Conservation (phyloP, 2,113 vertebrate species). For the Centrocercus urophasianus region DNA sequence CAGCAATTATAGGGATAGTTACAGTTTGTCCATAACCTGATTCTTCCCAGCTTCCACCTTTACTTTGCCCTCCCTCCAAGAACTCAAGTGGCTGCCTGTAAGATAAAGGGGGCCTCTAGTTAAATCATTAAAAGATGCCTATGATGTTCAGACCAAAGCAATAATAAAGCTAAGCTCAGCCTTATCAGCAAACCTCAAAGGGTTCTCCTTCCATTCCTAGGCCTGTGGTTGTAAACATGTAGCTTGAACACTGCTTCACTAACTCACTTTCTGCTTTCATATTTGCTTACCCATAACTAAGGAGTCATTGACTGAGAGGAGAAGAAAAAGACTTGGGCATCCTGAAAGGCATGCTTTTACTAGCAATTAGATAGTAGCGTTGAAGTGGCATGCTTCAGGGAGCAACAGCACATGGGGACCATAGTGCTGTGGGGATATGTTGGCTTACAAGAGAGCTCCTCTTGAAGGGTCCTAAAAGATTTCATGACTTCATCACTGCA, state of each 20-base stretch:
- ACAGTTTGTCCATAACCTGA: not conserved
- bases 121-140: not conserved
- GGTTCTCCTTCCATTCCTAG: not conserved
- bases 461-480: not conserved
- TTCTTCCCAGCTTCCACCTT: not conserved
- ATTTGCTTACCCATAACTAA: not conserved
- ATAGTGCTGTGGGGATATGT: accelerated
- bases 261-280: not conserved
- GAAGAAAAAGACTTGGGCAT: not conserved
- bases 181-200: not conserved
- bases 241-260: not conserved
- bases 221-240: not conserved
- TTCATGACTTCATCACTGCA: not conserved
- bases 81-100: not conserved
- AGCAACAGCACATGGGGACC: not conserved
- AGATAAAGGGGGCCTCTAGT: not conserved
- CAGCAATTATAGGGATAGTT: not conserved
- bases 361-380: not conserved
- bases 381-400: not conserved
- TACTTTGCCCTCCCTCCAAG: not conserved
- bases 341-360: not conserved
- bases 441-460: not conserved
- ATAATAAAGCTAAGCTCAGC: not conserved
- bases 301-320: not conserved
- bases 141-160: not conserved